Percentiles rank a stretch among this genome's conserved stretches.
Evolutionary conservation across 1,140 invertebrate genomes (phyloP).

Genomic region (Hestina assimilis): DNA sequence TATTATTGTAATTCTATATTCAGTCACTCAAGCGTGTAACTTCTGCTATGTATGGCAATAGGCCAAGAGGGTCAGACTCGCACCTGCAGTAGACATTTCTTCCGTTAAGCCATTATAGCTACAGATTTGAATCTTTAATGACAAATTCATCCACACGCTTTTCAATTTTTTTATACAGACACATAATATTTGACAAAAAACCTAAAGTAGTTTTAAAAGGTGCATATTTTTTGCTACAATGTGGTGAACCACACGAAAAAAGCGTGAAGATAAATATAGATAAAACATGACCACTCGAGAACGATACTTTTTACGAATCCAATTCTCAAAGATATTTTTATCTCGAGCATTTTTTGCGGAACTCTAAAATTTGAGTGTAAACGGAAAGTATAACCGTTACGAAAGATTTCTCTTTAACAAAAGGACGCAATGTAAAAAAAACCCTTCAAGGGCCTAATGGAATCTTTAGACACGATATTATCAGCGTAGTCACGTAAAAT

Average conservation of each 20-base stretch:
- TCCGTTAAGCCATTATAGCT: no score
- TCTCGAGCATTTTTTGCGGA: slow-evolving; percentile 18
- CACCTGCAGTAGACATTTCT: no score
- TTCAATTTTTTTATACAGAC: background rate
- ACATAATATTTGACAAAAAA: slow-evolving; percentile 11
- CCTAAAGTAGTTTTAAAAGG: slow-evolving; percentile 9
- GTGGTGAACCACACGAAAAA: slow-evolving; percentile 4
- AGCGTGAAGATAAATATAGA: slow-evolving; percentile 20
- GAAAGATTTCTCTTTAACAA: slow-evolving; percentile 55
- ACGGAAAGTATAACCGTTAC: slow-evolving; percentile 54
- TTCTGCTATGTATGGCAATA: no score
- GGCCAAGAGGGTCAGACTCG: no score
- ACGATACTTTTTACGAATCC: slow-evolving; percentile 1
- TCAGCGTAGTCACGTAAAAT: slow-evolving; percentile 59
- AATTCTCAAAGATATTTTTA: slow-evolving; percentile 6
- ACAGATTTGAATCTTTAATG: background rate
- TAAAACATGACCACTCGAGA: slow-evolving; percentile 4
- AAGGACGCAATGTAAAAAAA: slow-evolving; percentile 44
- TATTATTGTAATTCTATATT: no score
- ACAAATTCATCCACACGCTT: background rate
- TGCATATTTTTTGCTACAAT: slow-evolving; percentile 11
- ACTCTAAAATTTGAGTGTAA: slow-evolving; percentile 33
- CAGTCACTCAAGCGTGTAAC: no score
- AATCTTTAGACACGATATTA: slow-evolving; percentile 43
- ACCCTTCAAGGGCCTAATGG: slow-evolving; percentile 41